These are phyloP conservation scores for Amblyjoppa fuscipennis DNA, from an alignment of 2,888 invertebrate genomes.

Conservation along the genomic window DNA sequence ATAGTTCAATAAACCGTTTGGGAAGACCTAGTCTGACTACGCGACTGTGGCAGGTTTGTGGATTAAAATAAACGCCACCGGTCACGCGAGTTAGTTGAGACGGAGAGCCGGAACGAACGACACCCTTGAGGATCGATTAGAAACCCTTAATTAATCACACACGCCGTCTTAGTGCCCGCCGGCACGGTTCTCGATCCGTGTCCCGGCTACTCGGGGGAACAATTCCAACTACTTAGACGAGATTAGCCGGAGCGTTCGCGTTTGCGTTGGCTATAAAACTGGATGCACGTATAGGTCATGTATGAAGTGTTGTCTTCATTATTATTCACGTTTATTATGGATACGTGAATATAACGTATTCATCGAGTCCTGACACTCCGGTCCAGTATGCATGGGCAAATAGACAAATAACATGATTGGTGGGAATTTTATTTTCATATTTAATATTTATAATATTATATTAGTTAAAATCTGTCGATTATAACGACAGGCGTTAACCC, in stretches of 20 bases:
- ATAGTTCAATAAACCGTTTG: conserved; percentile 5
- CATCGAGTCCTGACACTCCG: not conserved
- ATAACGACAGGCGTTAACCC: not conserved
- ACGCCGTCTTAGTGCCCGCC: conserved; percentile 44
- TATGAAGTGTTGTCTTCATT: conserved; percentile 2
- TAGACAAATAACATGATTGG: not conserved
- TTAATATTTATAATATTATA: not conserved
- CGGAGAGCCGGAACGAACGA: conserved; percentile 31
- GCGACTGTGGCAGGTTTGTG: not conserved
- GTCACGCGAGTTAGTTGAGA: conserved; percentile 31
- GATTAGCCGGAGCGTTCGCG: conserved; percentile 60
- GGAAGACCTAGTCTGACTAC: not conserved
- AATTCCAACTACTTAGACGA: conserved; percentile 65
- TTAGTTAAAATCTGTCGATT: not conserved
- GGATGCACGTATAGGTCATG: not conserved
- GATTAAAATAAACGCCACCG: conserved; percentile 21
- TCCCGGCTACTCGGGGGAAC: conserved; percentile 62
- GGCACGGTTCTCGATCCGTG: conserved; percentile 41
- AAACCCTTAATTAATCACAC: conserved; percentile 64
- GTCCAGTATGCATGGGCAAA: not conserved
- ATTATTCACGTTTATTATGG: not conserved
- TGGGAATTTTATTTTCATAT: not conserved
- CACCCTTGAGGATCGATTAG: conserved; percentile 62
- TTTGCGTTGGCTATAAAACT: conserved; percentile 37
- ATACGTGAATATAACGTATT: not conserved